Percentiles rank a stretch among this genome's conserved stretches.
Conservation (phyloP, 2,113 vertebrate species). For the Hucho hucho region DNA sequence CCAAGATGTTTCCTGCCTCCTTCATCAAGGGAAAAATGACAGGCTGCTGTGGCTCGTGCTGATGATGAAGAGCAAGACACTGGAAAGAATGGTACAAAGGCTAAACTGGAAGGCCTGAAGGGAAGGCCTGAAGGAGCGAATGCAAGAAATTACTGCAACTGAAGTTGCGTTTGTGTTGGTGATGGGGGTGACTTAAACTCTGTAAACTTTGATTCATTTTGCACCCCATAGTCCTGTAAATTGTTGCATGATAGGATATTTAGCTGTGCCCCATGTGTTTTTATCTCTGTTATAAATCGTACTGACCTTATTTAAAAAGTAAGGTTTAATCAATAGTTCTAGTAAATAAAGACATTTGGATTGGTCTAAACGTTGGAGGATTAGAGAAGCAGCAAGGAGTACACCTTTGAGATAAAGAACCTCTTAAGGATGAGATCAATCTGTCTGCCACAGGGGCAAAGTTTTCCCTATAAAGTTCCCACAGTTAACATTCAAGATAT, state of each 20-base stretch:
- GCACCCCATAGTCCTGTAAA: neutral
- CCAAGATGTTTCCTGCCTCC: constrained; percentile 24
- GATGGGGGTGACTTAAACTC: no score
- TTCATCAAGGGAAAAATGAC: constrained; percentile 26
- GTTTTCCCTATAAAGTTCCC: constrained; percentile 40
- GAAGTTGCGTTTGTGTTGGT: neutral
- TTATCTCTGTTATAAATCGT: neutral
- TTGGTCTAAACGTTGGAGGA: neutral
- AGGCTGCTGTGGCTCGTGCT: constrained; percentile 18
- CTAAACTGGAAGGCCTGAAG: neutral
- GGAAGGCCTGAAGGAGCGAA: neutral
- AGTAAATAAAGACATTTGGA: neutral
- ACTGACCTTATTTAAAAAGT: neutral
- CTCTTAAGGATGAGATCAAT: neutral
- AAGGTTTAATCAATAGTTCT: neutral
- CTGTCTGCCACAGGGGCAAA: constrained; percentile 14
- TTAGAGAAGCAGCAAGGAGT: neutral
- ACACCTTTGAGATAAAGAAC: neutral
- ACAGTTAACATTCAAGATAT: constrained; percentile 33
- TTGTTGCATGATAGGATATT: no score
- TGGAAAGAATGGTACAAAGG: neutral
- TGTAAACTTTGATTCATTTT: neutral
- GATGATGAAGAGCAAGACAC: constrained; percentile 7
- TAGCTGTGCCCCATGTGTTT: neutral
- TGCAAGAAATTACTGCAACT: neutral